Conservation (phyloP, 2,113 vertebrate species). For the Pseudolaguvia tuberculata region DNA sequence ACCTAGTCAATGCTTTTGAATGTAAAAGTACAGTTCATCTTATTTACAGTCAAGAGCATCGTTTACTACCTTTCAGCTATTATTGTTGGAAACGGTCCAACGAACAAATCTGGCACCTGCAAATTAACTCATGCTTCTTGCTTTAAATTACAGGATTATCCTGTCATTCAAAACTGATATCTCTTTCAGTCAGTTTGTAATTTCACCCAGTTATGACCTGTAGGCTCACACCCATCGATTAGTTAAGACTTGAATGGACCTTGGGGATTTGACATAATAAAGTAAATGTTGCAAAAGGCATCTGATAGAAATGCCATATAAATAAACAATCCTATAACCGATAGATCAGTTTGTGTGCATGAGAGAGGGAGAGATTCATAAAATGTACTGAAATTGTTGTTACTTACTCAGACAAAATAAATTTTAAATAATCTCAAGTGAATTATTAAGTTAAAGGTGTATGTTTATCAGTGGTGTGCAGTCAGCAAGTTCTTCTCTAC, state of each 20-base stretch:
- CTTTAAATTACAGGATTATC: conserved; percentile 8
- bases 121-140: neutral
- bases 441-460: no score
- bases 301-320: no score
- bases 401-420: neutral
- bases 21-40: neutral
- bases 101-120: neutral
- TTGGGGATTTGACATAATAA: no score
- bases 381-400: neutral
- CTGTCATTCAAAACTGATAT: neutral
- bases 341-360: neutral
- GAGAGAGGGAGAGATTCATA: neutral
- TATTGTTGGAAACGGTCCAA: neutral
- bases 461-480: no score
- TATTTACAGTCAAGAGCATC: neutral
- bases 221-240: neutral
- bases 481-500: no score
- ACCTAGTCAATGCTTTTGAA: no score
- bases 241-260: neutral
- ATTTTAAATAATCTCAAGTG: neutral
- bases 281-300: no score
- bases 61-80: neutral
- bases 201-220: neutral
- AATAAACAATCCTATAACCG: neutral
- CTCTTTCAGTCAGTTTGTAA: conserved; percentile 4